Evolutionary conservation across 2,888 invertebrate species (phyloP).

Genomic region (Salticus scenicus): DNA sequence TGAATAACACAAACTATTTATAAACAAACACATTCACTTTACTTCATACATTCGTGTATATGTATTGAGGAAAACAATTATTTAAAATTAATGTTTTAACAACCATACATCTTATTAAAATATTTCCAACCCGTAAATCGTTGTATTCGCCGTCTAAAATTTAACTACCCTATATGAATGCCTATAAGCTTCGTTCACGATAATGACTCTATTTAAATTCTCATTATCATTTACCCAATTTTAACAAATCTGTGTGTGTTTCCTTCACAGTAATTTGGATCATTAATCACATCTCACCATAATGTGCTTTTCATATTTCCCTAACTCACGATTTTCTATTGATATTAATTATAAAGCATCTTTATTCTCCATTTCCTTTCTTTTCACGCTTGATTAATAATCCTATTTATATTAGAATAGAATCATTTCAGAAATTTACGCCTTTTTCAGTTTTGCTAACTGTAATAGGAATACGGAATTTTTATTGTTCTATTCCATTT

Average conservation of each 20-base stretch:
- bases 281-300: slow-evolving; percentile 1
- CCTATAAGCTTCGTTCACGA: background rate
- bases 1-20: too few relatives aligned
- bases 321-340: slow-evolving; percentile 1
- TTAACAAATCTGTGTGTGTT: background rate
- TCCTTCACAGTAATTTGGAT: background rate
- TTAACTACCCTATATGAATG: background rate
- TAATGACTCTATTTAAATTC: slow-evolving; percentile 16
- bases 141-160: background rate
- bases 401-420: background rate
- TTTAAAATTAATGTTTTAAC: too few relatives aligned
- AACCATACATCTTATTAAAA: too few relatives aligned
- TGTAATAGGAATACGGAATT: too few relatives aligned
- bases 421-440: too few relatives aligned
- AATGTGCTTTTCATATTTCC: background rate
- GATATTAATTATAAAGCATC: background rate
- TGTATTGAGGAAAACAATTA: too few relatives aligned
- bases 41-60: too few relatives aligned
- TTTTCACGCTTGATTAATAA: background rate
- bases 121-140: background rate
- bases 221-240: slow-evolving; percentile 2
- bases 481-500: too few relatives aligned
- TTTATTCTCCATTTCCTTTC: background rate
- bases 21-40: too few relatives aligned
- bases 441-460: too few relatives aligned